Evolutionary conservation across 2,888 invertebrate species (phyloP).

Genomic region (Achlya flavicornis): DNA sequence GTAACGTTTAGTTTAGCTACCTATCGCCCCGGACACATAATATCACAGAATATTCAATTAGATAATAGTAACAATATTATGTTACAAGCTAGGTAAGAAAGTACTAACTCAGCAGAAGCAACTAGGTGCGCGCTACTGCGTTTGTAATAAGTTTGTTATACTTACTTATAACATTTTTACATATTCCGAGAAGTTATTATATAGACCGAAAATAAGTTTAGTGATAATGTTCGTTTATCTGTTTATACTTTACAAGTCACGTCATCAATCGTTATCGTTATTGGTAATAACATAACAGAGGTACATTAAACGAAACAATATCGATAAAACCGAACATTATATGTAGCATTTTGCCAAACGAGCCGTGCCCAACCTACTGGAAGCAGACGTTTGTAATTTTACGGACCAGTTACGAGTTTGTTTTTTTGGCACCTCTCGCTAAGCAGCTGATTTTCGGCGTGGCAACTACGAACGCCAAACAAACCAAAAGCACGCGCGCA

Average conservation of each 20-base stretch:
- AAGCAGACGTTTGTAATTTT: constrained; percentile 30
- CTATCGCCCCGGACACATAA: background rate
- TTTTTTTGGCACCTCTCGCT: constrained; percentile 50
- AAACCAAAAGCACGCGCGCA: constrained; percentile 64
- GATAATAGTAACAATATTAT: background rate
- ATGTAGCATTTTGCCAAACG: constrained; percentile 25
- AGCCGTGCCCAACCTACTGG: constrained; percentile 24
- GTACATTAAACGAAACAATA: constrained; percentile 18
- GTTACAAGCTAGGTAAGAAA: too few species aligned
- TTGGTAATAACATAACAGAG: background rate
- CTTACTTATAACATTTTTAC: background rate
- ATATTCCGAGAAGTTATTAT: background rate
- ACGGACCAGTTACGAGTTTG: constrained; percentile 38
- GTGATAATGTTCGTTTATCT: constrained; percentile 9
- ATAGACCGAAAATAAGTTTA: background rate
- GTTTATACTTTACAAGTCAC: background rate
- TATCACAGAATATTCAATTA: too few species aligned
- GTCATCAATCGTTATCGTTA: constrained; percentile 8
- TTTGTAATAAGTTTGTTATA: too few species aligned
- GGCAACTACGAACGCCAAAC: constrained; percentile 65
- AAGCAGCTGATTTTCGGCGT: constrained; percentile 80
- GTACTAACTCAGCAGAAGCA: too few species aligned
- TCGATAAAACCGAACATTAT: constrained; percentile 23
- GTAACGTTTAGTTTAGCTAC: background rate
- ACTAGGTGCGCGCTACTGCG: too few species aligned